A percentile compares a stretch with the other conserved stretches of the same genome.
Conservation (phyloP, 1,140 invertebrate genomes). For the Tetramorium simillimum region DNA sequence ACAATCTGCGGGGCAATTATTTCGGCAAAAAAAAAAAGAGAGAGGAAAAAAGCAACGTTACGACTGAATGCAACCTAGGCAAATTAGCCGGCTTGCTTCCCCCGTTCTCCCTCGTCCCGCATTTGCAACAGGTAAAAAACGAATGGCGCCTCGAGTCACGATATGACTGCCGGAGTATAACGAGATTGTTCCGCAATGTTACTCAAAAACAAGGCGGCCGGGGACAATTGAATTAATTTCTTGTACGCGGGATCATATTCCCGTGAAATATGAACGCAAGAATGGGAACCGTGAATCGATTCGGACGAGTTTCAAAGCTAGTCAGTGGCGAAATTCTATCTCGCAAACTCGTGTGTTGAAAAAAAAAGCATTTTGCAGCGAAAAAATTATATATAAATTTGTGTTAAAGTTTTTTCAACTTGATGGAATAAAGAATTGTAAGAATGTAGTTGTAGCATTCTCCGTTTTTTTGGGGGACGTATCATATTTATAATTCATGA, state of each 20-base stretch:
- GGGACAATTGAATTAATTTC: constrained; percentile 43
- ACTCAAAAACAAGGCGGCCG: constrained; percentile 24
- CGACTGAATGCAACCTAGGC: constrained; percentile 21
- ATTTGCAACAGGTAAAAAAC: constrained; percentile 51
- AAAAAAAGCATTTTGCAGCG: neutral
- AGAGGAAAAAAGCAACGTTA: neutral
- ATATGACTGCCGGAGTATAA: constrained; percentile 35
- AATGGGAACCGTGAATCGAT: constrained; percentile 7
- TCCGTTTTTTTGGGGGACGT: neutral
- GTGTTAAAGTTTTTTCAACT: neutral
- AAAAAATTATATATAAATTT: constrained; percentile 1
- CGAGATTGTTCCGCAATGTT: constrained; percentile 40
- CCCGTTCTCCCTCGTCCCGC: neutral
- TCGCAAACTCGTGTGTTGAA: too few species aligned
- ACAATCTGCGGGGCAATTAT: constrained; percentile 26
- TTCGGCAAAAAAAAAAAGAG: neutral
- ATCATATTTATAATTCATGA: neutral
- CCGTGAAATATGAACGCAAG: constrained; percentile 21
- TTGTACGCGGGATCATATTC: constrained; percentile 1
- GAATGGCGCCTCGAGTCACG: constrained; percentile 31
- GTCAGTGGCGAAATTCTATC: neutral
- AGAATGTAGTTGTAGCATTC: neutral
- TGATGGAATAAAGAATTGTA: neutral
- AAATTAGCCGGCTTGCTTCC: constrained; percentile 19
- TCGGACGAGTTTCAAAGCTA: constrained; percentile 23